phyloP scores from a whole-genome alignment of 2,888 invertebrate genomes.

The Pachliopta kotzebuea region DNA sequence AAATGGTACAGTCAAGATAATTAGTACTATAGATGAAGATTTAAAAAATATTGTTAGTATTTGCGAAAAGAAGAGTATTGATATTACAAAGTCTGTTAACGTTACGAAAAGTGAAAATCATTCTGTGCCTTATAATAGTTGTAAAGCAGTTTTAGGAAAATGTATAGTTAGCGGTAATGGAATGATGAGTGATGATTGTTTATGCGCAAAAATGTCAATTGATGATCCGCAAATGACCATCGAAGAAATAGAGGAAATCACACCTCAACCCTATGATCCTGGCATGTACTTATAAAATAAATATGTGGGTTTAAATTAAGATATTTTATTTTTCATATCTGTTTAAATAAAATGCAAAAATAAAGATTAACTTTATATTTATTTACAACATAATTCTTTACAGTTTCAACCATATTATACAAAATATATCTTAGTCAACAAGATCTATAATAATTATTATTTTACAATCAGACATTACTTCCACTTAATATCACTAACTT shows the following conservation, averaged over 20 bases:
- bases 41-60: slow-evolving; percentile 33
- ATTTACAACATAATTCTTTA: slow-evolving; percentile 79
- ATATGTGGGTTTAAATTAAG: not conserved
- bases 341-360: slow-evolving; percentile 39
- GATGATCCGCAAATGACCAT: slow-evolving; percentile 56
- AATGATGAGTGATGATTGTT: slow-evolving; percentile 60
- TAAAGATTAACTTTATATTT: slow-evolving; percentile 73
- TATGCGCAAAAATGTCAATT: slow-evolving; percentile 66
- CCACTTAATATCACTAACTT: slow-evolving; percentile 61
- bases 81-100: slow-evolving; percentile 7
- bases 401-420: slow-evolving; percentile 79
- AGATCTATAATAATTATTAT: slow-evolving; percentile 68
- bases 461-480: slow-evolving; percentile 75
- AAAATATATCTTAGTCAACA: slow-evolving; percentile 78
- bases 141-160: slow-evolving; percentile 64
- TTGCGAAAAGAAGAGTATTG: slow-evolving; percentile 15
- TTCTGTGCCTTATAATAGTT: slow-evolving; percentile 56
- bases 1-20: slow-evolving; percentile 62
- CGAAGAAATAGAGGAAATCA: slow-evolving; percentile 70
- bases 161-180: slow-evolving; percentile 67
- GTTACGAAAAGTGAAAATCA: slow-evolving; percentile 32
- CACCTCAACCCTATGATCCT: slow-evolving; percentile 50
- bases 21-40: slow-evolving; percentile 54
- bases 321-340: not conserved
- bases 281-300: slow-evolving; percentile 16